These are phyloP conservation scores for Synodontis membranacea DNA, from an alignment of 2,113 vertebrate species.

Conservation along the genomic window DNA sequence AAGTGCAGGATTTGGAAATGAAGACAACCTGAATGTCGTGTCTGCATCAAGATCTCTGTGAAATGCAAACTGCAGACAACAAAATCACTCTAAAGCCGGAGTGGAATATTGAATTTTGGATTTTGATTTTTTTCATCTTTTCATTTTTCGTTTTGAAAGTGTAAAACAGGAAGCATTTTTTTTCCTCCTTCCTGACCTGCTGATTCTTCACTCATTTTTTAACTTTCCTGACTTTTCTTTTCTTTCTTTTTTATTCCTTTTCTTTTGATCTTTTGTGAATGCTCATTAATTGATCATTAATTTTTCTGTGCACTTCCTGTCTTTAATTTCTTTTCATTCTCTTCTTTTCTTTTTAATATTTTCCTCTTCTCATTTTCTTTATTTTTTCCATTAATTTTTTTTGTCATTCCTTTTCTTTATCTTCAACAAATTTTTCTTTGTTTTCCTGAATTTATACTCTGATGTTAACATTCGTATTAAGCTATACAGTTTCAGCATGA, in stretches of 20 bases:
- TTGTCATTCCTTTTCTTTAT: not conserved
- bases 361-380: not conserved
- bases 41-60: not conserved
- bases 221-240: not conserved
- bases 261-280: not conserved
- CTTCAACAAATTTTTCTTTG: not conserved
- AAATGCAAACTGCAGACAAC: not conserved
- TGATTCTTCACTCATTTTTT: not conserved
- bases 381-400: not conserved
- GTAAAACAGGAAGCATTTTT: not conserved
- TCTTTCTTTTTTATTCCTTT: not conserved
- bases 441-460: not conserved
- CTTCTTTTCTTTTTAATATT: not conserved
- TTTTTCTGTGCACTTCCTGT: not conserved
- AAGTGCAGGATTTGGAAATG: not conserved
- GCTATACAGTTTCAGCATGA: not conserved
- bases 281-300: not conserved
- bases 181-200: not conserved
- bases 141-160: not conserved
- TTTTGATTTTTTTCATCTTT: not conserved
- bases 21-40: not conserved
- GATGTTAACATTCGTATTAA: not conserved
- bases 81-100: not conserved
- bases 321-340: not conserved
- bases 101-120: not conserved